Evolutionary conservation across 2,113 vertebrate genomes (phyloP).

Genomic region (Caracal caracal): DNA sequence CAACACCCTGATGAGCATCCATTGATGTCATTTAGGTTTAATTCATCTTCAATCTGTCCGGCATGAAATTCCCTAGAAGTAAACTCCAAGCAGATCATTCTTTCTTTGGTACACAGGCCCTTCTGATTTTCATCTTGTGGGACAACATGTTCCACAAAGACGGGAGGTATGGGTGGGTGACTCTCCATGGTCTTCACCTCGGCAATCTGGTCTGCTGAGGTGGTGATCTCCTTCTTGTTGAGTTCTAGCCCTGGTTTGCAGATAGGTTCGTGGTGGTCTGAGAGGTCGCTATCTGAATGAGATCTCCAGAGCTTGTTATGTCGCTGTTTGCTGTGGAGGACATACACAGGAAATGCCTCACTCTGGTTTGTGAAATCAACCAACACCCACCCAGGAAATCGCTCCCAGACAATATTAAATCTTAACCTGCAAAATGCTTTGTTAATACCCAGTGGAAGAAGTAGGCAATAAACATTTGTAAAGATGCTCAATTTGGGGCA

Average conservation of each 20-base stretch:
- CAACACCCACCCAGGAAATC: neutral
- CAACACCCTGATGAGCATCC: constrained; percentile 85
- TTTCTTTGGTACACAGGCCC: constrained; percentile 79
- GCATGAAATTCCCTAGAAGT: constrained; percentile 81
- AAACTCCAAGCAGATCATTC: constrained; percentile 86
- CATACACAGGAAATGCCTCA: constrained; percentile 51
- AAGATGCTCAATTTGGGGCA: neutral
- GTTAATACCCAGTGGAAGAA: neutral
- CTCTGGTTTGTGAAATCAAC: constrained; percentile 32
- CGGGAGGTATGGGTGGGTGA: constrained; percentile 81
- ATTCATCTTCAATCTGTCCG: constrained; percentile 88
- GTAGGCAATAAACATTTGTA: constrained; percentile 41
- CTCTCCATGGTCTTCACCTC: constrained; percentile 84
- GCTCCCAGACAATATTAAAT: constrained; percentile 13
- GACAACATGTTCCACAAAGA: constrained; percentile 82
- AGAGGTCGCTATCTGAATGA: constrained; percentile 96
- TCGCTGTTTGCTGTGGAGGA: constrained; percentile 92
- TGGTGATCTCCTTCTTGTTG: constrained; percentile 89
- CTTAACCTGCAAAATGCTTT: constrained; percentile 15
- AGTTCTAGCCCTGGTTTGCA: constrained; percentile 90
- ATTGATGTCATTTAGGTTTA: constrained; percentile 89
- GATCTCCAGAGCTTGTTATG: constrained; percentile 99
- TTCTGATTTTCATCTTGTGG: constrained; percentile 75
- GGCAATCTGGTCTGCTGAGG: constrained; percentile 92
- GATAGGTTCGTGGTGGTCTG: constrained; percentile 90